phyloP scores from a whole-genome alignment of 1,140 invertebrate species.

The Sycobia sp. region DNA sequence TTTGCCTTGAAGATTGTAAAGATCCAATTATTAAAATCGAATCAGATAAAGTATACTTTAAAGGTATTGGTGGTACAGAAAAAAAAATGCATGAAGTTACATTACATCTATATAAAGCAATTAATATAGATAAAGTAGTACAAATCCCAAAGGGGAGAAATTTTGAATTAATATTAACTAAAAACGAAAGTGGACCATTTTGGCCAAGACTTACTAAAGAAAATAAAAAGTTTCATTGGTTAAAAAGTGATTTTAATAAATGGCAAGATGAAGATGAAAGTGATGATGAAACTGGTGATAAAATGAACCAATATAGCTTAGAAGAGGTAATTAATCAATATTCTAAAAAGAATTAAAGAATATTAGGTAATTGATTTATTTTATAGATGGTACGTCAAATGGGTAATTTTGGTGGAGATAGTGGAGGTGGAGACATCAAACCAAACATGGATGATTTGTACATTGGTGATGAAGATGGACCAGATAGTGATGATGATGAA shows the following conservation, averaged over 20 bases:
- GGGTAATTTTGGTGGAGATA: conserved; percentile 60
- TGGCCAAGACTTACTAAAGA: conserved; percentile 89
- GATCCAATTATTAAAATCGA: conserved; percentile 84
- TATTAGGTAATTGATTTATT: neutral
- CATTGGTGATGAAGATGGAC: conserved; percentile 51
- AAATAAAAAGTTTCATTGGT: conserved; percentile 90
- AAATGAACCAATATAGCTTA: conserved; percentile 55
- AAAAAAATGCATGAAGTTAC: conserved; percentile 84
- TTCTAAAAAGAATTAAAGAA: too few species aligned
- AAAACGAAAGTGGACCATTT: conserved; percentile 78
- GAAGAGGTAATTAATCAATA: conserved; percentile 66
- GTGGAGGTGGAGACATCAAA: conserved; percentile 53
- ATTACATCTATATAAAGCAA: conserved; percentile 81
- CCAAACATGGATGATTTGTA: conserved; percentile 40
- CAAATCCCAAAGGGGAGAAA: conserved; percentile 65
- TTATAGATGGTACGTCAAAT: conserved; percentile 66
- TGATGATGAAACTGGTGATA: conserved; percentile 66
- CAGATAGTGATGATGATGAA: conserved; percentile 66
- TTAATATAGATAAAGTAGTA: conserved; percentile 78
- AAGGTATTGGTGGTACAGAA: conserved; percentile 83
- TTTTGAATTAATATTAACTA: conserved; percentile 65
- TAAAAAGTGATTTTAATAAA: conserved; percentile 96
- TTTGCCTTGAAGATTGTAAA: conserved; percentile 88
- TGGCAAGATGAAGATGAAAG: conserved; percentile 95
- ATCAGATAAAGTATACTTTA: conserved; percentile 80